Conservation (phyloP, 1,140 invertebrate genomes). For the Coptotermes formosanus region DNA sequence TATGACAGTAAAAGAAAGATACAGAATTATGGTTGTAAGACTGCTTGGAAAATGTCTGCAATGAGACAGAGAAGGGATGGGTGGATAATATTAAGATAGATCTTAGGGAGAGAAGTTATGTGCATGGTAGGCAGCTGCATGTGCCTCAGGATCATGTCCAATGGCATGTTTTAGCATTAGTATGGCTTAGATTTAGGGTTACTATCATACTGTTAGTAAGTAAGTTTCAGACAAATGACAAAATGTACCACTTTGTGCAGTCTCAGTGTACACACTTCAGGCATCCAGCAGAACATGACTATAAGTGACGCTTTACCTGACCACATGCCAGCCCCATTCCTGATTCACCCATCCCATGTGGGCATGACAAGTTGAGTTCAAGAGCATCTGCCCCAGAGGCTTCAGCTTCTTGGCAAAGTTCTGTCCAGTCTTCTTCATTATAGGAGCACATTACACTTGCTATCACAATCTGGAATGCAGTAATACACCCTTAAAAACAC, state of each 20-base stretch:
- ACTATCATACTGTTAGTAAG: background rate
- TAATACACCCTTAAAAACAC: background rate
- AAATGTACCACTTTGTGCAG: background rate
- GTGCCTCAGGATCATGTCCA: background rate
- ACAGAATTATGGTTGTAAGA: too few relatives aligned
- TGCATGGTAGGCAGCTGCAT: too few relatives aligned
- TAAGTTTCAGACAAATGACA: background rate
- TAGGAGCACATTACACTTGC: conserved; percentile 96
- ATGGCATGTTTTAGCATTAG: background rate
- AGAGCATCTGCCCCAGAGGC: conserved; percentile 88
- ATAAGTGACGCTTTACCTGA: conserved; percentile 59
- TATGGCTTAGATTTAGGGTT: too few relatives aligned
- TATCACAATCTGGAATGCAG: conserved; percentile 73
- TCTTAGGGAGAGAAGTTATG: background rate
- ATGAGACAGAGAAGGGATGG: too few relatives aligned
- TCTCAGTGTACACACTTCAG: background rate
- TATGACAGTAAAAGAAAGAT: too few relatives aligned
- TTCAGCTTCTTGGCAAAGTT: conserved; percentile 76
- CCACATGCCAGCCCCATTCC: conserved; percentile 98
- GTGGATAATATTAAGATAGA: background rate
- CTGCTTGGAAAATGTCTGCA: too few relatives aligned
- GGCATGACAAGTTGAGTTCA: conserved; percentile 95
- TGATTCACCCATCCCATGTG: conserved; percentile 97
- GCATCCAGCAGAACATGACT: conserved; percentile 28
- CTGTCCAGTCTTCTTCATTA: conserved; percentile 84